phyloP scores from a whole-genome alignment of 53 echinoderm and acorn worm species.

The Echinometra lucunter region DNA sequence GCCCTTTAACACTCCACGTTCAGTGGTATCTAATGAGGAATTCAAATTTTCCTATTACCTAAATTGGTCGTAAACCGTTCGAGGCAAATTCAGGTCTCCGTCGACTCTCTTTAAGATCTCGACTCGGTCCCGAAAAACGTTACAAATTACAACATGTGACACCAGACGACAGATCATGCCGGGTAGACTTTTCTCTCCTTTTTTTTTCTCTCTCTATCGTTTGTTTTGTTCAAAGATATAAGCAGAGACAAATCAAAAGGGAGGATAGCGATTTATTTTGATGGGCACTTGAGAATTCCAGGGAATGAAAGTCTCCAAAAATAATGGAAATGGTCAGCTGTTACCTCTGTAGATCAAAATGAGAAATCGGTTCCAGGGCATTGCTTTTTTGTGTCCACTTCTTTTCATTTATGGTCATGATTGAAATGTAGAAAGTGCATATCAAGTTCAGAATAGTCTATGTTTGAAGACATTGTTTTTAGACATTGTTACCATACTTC shows the following conservation, averaged over 20 bases:
- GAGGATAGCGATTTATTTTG: neutral
- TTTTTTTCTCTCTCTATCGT: neutral
- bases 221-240: neutral
- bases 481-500: neutral
- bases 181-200: neutral
- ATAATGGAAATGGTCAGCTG: slow-evolving; percentile 20
- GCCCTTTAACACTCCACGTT: neutral
- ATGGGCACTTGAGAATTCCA: neutral
- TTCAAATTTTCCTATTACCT: neutral
- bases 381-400: neutral
- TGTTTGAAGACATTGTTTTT: neutral
- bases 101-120: neutral
- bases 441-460: neutral
- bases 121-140: neutral
- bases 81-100: neutral
- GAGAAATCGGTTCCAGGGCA: neutral
- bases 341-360: neutral
- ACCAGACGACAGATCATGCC: slow-evolving; percentile 17
- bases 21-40: neutral
- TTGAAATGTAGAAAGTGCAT: slow-evolving; percentile 24
- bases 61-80: slow-evolving; percentile 21
- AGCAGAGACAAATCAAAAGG: neutral
- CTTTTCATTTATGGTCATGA: neutral
- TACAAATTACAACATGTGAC: slow-evolving; percentile 38
- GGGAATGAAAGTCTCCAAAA: neutral